phyloP scores from a whole-genome alignment of 2,797 vertebrate species.

The Paguma larvata region DNA sequence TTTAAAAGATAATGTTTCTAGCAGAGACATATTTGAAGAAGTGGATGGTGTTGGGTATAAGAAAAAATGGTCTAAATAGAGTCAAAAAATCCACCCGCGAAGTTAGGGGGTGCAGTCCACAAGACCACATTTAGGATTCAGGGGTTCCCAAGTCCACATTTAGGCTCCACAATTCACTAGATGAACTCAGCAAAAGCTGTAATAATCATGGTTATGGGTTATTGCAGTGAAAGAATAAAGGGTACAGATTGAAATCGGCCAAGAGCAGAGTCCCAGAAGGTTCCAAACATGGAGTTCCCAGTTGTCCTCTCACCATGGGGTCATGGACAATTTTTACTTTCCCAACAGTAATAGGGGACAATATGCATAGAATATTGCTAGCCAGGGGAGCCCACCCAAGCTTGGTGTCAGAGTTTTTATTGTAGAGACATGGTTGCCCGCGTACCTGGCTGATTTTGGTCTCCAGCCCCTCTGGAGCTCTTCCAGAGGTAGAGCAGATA shows the following conservation, averaged over 20 bases:
- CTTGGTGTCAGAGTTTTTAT: background rate
- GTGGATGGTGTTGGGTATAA: slow-evolving; percentile 9
- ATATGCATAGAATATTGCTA: background rate
- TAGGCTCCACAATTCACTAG: background rate
- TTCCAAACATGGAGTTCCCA: background rate
- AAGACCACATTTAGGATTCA: background rate
- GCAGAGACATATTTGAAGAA: slow-evolving; percentile 62
- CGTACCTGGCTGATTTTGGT: background rate
- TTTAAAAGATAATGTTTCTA: slow-evolving; percentile 74
- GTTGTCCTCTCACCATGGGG: background rate
- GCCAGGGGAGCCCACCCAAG: background rate
- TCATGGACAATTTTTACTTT: background rate
- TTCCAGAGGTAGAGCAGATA: background rate
- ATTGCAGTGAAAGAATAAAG: background rate
- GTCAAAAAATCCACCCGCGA: background rate
- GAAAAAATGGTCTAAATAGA: slow-evolving; percentile 7
- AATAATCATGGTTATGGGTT: background rate
- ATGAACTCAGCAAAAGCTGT: background rate
- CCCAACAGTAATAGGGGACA: background rate
- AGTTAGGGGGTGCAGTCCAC: background rate
- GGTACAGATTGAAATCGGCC: background rate
- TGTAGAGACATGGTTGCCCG: background rate
- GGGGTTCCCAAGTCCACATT: background rate
- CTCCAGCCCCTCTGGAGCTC: background rate
- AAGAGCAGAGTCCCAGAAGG: background rate